phyloP scores from a whole-genome alignment of 2,888 invertebrate species.

The Amiota minor region DNA sequence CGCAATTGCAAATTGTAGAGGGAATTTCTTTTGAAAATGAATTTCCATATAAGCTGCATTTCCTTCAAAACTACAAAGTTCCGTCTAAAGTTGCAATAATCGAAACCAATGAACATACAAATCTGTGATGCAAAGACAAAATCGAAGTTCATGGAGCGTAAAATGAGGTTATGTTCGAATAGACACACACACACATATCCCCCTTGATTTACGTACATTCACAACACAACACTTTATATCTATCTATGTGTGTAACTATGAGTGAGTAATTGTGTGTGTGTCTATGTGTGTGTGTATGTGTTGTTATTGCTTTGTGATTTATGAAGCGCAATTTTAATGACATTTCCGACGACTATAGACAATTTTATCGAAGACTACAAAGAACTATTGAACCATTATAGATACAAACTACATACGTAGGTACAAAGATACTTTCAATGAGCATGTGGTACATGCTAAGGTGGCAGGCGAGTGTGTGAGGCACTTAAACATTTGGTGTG shows the following conservation, averaged over 20 bases:
- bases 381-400: neutral
- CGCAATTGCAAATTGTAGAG: too few relatives aligned
- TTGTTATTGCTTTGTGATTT: constrained; percentile 55
- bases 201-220: neutral
- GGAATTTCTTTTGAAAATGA: neutral
- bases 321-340: constrained; percentile 72
- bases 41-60: neutral
- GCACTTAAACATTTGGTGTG: constrained; percentile 13
- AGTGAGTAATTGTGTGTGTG: neutral
- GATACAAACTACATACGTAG: neutral
- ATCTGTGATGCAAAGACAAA: neutral
- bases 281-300: neutral
- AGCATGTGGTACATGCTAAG: too few relatives aligned
- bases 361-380: constrained; percentile 29
- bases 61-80: neutral
- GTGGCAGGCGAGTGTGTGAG: neutral
- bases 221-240: neutral
- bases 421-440: too few relatives aligned
- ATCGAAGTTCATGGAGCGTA: constrained; percentile 43
- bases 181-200: constrained; percentile 36
- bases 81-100: neutral
- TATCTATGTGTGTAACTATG: neutral
- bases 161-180: constrained; percentile 51
- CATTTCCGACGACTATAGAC: constrained; percentile 65
- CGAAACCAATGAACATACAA: neutral